These are phyloP conservation scores for Omphaloscelis lunosa DNA, from an alignment of 2,888 invertebrate genomes.

Conservation along the genomic window DNA sequence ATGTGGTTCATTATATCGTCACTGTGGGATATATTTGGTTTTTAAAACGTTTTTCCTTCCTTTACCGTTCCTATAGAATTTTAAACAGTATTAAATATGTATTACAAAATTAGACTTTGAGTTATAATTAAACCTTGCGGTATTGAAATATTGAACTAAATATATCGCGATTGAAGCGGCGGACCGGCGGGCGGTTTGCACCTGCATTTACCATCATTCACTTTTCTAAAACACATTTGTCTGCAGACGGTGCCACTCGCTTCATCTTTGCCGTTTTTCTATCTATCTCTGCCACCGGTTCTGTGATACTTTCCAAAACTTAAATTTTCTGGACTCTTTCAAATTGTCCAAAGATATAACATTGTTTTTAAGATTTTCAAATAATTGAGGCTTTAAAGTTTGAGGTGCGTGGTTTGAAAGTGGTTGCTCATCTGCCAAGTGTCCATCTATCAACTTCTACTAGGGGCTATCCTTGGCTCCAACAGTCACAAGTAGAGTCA, in stretches of 20 bases:
- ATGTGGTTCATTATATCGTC: neutral
- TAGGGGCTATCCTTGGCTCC: neutral
- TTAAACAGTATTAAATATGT: neutral
- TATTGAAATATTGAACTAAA: neutral
- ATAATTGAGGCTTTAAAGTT: neutral
- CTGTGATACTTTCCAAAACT: neutral
- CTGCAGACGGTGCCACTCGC: neutral
- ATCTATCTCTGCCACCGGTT: too few relatives aligned
- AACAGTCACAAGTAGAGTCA: neutral
- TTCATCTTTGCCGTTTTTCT: neutral
- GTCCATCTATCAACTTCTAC: neutral
- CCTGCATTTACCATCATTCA: neutral
- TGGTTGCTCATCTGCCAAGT: slow-evolving; percentile 3
- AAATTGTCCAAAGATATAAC: neutral
- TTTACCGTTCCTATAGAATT: neutral
- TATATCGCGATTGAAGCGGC: neutral
- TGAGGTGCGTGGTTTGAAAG: neutral
- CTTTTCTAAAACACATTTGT: neutral
- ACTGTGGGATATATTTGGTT: neutral
- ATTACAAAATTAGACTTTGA: neutral
- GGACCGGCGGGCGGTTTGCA: neutral
- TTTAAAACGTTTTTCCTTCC: neutral
- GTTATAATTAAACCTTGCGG: neutral
- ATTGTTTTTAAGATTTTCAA: slow-evolving; percentile 10
- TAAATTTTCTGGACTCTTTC: neutral